Evolutionary conservation across 2,113 vertebrate species (phyloP).

Genomic region (Pavo muticus): DNA sequence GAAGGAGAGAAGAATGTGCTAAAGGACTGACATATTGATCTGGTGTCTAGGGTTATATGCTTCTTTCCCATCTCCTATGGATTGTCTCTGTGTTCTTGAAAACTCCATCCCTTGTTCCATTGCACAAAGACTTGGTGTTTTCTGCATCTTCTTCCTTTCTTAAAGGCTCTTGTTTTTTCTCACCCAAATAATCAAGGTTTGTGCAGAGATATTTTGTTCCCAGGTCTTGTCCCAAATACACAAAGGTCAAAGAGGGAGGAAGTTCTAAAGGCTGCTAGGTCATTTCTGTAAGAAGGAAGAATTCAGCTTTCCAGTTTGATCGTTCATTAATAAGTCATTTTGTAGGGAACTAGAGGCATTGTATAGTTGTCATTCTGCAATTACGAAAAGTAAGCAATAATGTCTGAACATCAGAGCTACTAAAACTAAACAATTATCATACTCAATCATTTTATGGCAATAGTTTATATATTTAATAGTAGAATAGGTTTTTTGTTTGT

Average conservation of each 20-base stretch:
- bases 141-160: background rate
- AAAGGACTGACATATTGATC: background rate
- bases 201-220: background rate
- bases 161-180: accelerated
- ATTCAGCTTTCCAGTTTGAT: background rate
- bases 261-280: background rate
- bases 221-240: background rate
- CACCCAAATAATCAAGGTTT: background rate
- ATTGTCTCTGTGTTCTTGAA: background rate
- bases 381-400: background rate
- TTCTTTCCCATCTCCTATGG: background rate
- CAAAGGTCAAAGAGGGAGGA: background rate
- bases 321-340: background rate
- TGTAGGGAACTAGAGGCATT: background rate
- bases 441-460: background rate
- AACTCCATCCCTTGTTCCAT: background rate
- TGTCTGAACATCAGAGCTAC: background rate
- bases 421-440: background rate
- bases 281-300: background rate
- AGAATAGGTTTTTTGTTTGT: background rate
- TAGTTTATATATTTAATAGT: background rate
- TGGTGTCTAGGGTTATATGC: accelerated
- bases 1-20: background rate
- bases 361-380: accelerated
- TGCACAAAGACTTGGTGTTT: background rate